phyloP scores from a whole-genome alignment of 2,888 invertebrate genomes.

The Slavum lentiscoides region DNA sequence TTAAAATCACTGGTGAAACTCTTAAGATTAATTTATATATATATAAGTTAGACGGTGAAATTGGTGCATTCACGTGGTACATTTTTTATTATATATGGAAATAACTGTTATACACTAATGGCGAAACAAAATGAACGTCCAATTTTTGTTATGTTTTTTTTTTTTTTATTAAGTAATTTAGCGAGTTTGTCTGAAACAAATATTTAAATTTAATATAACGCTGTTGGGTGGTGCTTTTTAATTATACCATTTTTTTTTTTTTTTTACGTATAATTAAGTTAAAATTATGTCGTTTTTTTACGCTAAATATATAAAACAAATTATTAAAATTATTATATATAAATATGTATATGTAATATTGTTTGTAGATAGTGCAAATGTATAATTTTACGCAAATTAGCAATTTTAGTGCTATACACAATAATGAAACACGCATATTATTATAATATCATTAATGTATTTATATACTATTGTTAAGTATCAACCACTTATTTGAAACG shows the following conservation, averaged over 20 bases:
- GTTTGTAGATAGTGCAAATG: not conserved
- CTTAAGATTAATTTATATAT: not conserved
- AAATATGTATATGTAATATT: not conserved
- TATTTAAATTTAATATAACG: constrained; percentile 15
- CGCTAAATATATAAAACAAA: not conserved
- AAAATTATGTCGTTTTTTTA: not conserved
- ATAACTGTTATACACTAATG: not conserved
- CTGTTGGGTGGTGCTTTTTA: constrained; percentile 31
- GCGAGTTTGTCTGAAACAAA: not conserved
- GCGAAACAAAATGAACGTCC: constrained; percentile 1
- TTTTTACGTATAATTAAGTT: not conserved
- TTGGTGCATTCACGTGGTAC: not conserved
- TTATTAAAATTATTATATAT: not conserved
- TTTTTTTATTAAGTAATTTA: not conserved
- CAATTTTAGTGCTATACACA: not conserved
- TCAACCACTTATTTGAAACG: not conserved
- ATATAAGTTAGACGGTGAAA: not conserved
- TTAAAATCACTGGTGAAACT: not conserved
- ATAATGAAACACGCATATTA: not conserved
- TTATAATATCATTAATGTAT: constrained; percentile 13
- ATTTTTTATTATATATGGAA: not conserved
- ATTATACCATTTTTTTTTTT: constrained; percentile 27
- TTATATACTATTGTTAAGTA: not conserved
- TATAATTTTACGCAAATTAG: not conserved
- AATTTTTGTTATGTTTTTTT: not conserved